Conservation (phyloP, 2,113 vertebrate genomes). For the Sminthopsis crassicaudata region DNA sequence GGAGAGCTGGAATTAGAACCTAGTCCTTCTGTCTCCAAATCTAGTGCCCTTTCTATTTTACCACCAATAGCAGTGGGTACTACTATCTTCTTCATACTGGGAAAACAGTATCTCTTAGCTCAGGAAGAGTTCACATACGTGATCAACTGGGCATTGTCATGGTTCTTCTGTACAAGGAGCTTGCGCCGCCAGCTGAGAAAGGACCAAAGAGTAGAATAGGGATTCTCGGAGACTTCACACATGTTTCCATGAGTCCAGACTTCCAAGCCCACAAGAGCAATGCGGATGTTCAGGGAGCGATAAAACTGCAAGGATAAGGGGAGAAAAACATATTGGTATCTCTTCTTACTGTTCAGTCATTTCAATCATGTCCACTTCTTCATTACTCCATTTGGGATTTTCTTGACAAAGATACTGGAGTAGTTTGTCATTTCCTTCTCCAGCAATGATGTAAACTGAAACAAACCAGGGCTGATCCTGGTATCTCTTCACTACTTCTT, state of each 20-base stretch:
- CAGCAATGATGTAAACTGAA: not conserved
- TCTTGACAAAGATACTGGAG: not conserved
- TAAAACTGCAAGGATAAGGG: constrained; percentile 90
- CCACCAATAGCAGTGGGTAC: not conserved
- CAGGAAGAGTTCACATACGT: constrained; percentile 86
- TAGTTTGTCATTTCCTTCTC: not conserved
- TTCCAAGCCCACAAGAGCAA: constrained; percentile 95
- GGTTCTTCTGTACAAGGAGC: constrained; percentile 87
- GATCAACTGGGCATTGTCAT: constrained; percentile 98
- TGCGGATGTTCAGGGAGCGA: constrained; percentile 92
- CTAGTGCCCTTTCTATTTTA: not conserved
- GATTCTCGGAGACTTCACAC: constrained; percentile 91
- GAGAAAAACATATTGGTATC: not conserved
- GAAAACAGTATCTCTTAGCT: not conserved
- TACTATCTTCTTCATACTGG: accelerated
- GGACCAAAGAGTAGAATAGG: constrained; percentile 92
- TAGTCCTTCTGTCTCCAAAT: not conserved
- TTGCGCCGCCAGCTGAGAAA: constrained; percentile 96
- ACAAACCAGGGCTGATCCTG: not conserved
- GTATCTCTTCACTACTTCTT: not conserved
- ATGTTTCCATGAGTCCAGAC: constrained; percentile 91
- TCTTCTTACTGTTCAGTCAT: not conserved
- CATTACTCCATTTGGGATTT: not conserved
- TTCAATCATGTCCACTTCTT: not conserved
- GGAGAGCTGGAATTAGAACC: not conserved